Percentiles rank a stretch among this genome's conserved stretches.
phyloP scores from a whole-genome alignment of 2,113 vertebrate genomes.

The Myodes glareolus region DNA sequence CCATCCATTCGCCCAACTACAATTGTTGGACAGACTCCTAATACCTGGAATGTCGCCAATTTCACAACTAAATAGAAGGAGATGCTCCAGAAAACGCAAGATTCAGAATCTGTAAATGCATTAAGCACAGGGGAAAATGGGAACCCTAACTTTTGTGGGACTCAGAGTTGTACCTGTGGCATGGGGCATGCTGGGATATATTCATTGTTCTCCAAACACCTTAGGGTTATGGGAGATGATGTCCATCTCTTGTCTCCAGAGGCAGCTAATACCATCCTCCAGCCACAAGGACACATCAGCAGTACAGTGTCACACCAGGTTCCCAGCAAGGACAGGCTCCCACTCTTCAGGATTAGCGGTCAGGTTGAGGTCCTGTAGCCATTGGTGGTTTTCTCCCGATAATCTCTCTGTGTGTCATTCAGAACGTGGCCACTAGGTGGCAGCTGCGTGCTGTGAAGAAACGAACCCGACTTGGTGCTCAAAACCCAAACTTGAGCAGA shows the following conservation, averaged over 20 bases:
- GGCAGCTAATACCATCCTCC: background rate
- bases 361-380: background rate
- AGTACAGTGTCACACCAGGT: background rate
- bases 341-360: background rate
- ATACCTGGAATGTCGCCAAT: background rate
- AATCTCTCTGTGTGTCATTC: background rate
- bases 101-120: background rate
- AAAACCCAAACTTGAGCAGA: background rate
- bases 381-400: background rate
- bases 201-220: background rate
- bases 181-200: background rate
- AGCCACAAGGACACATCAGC: background rate
- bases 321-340: background rate
- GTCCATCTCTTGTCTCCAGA: background rate
- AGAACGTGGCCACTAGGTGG: constrained; percentile 76
- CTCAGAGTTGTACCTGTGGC: background rate
- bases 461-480: background rate
- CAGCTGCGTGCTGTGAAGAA: background rate
- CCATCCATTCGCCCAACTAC: background rate
- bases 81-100: background rate
- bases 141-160: background rate
- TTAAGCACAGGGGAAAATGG: background rate
- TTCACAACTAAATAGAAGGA: background rate
- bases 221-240: background rate
- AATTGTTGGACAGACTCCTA: background rate